Conservation (phyloP, 1,140 invertebrate species). For the Galendromus occidentalis region DNA sequence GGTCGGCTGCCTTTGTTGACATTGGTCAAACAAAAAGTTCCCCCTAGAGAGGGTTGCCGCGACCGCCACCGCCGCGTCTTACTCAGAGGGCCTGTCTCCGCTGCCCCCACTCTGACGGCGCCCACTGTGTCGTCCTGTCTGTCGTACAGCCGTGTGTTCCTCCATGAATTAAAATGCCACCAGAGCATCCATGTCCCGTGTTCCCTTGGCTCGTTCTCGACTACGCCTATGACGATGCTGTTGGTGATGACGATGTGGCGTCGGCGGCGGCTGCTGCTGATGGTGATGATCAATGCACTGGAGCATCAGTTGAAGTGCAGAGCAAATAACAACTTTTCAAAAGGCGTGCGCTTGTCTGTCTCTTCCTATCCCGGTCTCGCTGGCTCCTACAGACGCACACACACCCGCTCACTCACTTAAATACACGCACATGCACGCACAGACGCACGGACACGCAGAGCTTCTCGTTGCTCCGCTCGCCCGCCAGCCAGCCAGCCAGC, state of each 20-base stretch:
- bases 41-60: not conserved
- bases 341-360: not conserved
- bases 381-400: too few species aligned
- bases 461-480: not conserved
- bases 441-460: not conserved
- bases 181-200: too few species aligned
- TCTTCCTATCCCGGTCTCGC: not conserved
- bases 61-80: not conserved
- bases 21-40: slow-evolving; percentile 9
- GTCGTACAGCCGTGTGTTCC: too few species aligned
- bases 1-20: not conserved
- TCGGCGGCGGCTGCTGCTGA: too few species aligned
- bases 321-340: slow-evolving; percentile 12
- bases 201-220: too few species aligned
- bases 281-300: too few species aligned
- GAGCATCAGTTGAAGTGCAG: not conserved
- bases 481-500: not conserved
- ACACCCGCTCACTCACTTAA: too few species aligned
- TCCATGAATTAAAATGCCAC: too few species aligned
- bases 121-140: too few species aligned
- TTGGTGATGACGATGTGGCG: too few species aligned
- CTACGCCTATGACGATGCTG: too few species aligned
- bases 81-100: not conserved
- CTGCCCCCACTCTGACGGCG: not conserved
- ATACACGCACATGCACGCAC: too few species aligned